phyloP scores from a whole-genome alignment of 2,888 invertebrate genomes.

The Amiota communis region DNA sequence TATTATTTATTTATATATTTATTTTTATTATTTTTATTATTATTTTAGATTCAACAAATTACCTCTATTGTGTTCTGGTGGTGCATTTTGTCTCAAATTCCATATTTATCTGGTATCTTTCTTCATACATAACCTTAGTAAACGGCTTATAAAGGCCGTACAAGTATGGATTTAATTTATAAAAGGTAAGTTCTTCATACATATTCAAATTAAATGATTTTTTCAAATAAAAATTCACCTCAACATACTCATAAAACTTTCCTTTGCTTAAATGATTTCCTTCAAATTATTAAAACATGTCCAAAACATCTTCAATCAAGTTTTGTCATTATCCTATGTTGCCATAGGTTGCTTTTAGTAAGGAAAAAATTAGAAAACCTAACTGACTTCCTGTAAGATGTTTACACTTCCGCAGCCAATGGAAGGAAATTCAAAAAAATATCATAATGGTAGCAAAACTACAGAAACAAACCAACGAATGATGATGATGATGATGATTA shows the following conservation, averaged over 20 bases:
- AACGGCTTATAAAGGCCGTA: slow-evolving; percentile 61
- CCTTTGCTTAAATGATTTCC: not conserved
- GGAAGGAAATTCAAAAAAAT: too few relatives aligned
- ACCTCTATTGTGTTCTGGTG: not conserved
- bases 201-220: too few relatives aligned
- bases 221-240: not conserved
- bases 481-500: slow-evolving; percentile 58
- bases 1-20: too few relatives aligned
- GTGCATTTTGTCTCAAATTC: not conserved
- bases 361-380: not conserved
- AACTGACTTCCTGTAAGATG: slow-evolving; percentile 5
- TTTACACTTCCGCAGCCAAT: not conserved
- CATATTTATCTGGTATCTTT: slow-evolving; percentile 16
- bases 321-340: too few relatives aligned
- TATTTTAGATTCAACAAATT: too few relatives aligned
- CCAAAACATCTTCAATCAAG: not conserved
- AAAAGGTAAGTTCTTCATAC: slow-evolving; percentile 66
- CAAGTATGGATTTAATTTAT: slow-evolving; percentile 65
- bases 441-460: slow-evolving; percentile 17
- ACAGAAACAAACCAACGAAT: not conserved
- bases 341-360: too few relatives aligned
- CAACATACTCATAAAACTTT: slow-evolving; percentile 33
- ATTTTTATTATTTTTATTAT: too few relatives aligned
- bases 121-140: slow-evolving; percentile 24
- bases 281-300: not conserved